Conservation (phyloP, 2,888 invertebrate genomes). For the Cryptocheilus praepositus region DNA sequence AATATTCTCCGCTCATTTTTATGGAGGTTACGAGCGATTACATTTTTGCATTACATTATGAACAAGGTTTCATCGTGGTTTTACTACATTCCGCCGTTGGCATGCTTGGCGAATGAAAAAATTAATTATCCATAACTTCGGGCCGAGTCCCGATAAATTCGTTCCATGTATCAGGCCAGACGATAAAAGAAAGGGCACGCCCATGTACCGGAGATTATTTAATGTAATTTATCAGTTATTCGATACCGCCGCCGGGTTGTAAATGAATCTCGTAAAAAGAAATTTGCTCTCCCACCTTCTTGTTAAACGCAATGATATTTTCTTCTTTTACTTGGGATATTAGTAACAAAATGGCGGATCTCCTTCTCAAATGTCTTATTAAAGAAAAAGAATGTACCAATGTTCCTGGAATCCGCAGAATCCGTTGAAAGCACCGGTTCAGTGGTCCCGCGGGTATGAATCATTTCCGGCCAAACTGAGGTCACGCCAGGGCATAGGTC, state of each 20-base stretch:
- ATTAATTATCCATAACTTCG: no score
- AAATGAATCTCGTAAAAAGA: constrained; percentile 21
- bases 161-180: no score
- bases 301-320: constrained; percentile 31
- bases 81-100: no score
- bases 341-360: constrained; percentile 17
- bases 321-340: constrained; percentile 16
- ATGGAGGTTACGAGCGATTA: no score
- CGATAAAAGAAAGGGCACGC: background rate
- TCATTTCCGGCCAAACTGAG: constrained; percentile 59
- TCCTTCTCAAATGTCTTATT: constrained; percentile 45
- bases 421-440: constrained; percentile 45
- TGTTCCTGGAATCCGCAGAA: constrained; percentile 35
- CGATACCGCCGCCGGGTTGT: constrained; percentile 29
- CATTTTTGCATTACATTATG: no score
- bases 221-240: constrained; percentile 18
- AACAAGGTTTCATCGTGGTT: no score
- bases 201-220: constrained; percentile 5
- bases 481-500: constrained; percentile 48
- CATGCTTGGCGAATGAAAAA: no score
- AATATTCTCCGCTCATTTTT: no score
- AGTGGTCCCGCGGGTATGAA: constrained; percentile 59
- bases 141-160: no score
- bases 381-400: constrained; percentile 51
- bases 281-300: constrained; percentile 6